Percentiles rank a stretch among this genome's conserved stretches.
Conservation (phyloP, 2,888 invertebrate genomes). For the Ophraella communa region DNA sequence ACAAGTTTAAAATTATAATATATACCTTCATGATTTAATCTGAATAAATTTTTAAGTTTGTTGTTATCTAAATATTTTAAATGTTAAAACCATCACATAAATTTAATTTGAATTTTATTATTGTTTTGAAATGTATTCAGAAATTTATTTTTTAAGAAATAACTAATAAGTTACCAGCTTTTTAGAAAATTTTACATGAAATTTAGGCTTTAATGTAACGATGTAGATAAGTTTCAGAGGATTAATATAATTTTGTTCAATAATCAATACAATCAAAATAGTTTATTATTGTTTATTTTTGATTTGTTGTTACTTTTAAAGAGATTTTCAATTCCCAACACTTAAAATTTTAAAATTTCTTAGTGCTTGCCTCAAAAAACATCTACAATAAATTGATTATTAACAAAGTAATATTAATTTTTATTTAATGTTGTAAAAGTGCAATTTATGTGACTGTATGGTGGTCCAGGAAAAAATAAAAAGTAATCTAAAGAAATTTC, state of each 20-base stretch:
- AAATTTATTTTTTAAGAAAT: constrained; percentile 38
- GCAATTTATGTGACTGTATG: constrained; percentile 35
- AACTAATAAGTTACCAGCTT: constrained; percentile 48
- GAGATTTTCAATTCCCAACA: neutral
- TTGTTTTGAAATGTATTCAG: constrained; percentile 33
- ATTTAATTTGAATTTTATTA: constrained; percentile 12
- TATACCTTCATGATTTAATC: neutral
- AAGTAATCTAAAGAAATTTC: neutral
- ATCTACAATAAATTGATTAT: too few species aligned
- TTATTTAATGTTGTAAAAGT: constrained; percentile 38
- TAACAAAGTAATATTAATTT: neutral
- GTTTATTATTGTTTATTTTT: too few species aligned
- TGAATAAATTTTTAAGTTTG: constrained; percentile 1
- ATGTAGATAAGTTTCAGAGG: constrained; percentile 18
- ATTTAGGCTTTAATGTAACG: constrained; percentile 36
- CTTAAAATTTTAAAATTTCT: neutral
- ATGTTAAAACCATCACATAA: constrained; percentile 18
- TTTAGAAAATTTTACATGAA: constrained; percentile 47
- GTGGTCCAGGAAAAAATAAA: constrained; percentile 12
- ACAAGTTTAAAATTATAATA: neutral
- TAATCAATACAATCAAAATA: too few species aligned
- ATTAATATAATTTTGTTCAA: constrained; percentile 3
- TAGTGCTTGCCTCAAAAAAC: too few species aligned
- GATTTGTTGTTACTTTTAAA: too few species aligned
- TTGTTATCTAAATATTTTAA: neutral